Base-by-base conservation (phyloP, 2,113 vertebrate genomes). In the Oncorhynchus mykiss region DNA sequence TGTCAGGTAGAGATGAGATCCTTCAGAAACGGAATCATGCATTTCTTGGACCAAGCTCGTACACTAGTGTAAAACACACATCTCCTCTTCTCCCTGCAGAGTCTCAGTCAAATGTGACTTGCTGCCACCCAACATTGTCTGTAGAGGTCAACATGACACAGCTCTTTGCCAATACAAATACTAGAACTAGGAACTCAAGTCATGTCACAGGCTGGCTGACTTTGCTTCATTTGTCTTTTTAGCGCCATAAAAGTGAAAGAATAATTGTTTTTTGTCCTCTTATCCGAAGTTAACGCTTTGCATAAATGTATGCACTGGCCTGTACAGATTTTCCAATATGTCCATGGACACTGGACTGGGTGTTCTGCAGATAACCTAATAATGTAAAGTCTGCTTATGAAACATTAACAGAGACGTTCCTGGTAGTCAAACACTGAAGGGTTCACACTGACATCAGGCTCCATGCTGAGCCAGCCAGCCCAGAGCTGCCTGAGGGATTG, bases 141-240 rank as follows among this genome's bases (percentile, higher is more conserved):
- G 39, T 45, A 45, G 39, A 9, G 39, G 39, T 45, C 39, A 48
- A 71, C 72, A 75, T 75, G 67, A 59, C 39, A 51, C 74, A 75
- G 64, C 70, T 72, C 48, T 27, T 9, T 73, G 73, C 65, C 65
- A 70, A 78, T 66, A 20, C 14, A 71, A 70, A 73, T 62, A 64
- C 64, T 18, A 69, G 29, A 73, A 49, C 14, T 51, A 7, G 20
- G 13, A 8, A 29, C 31, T 25, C 18, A 45, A 45, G 9, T 45
- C 39, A 20, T 57, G 54, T 57, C 20, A 14, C 13, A 57, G 54
- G 18, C 13, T 57, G 20, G 54, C 6, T 57, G 54, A 18, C 3
- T 57, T 57, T 1, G 20, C 2, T 20, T 57, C 16, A 45, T 11
- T 57, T 20, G 20, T 14, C 6, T 20, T 20, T 20, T 45, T 45